Conservation (phyloP, 2,113 vertebrate species). For the Geococcyx californianus region DNA sequence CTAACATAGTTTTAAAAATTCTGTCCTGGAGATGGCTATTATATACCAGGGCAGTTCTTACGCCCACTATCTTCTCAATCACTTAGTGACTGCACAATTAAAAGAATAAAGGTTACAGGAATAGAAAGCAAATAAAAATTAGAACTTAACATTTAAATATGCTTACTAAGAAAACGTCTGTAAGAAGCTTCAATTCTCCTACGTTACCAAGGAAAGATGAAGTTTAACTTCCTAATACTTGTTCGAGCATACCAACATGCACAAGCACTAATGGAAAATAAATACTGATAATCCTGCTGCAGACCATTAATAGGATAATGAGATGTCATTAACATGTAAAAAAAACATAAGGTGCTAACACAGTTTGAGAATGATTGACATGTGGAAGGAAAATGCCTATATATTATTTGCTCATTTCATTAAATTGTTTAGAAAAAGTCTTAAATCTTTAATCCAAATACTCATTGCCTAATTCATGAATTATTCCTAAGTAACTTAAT, state of each 20-base stretch:
- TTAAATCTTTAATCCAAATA: constrained; percentile 38
- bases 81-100: background rate
- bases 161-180: background rate
- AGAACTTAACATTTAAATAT: background rate
- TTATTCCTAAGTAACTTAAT: constrained; percentile 6
- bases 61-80: background rate
- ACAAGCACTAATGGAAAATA: constrained; percentile 4
- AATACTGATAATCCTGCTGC: constrained; percentile 30
- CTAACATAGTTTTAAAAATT: background rate
- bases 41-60: background rate
- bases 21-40: background rate
- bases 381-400: background rate
- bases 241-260: background rate
- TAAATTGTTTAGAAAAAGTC: constrained; percentile 25
- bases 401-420: constrained; percentile 11
- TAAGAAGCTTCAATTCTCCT: background rate
- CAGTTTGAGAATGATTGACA: background rate
- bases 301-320: constrained; percentile 47
- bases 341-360: background rate
- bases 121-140: background rate
- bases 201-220: background rate
- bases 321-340: background rate
- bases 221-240: background rate
- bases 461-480: constrained; percentile 4
- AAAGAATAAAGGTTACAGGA: background rate